Evolutionary conservation across 2,797 vertebrate species (phyloP).

Genomic region (Borostomias antarcticus): DNA sequence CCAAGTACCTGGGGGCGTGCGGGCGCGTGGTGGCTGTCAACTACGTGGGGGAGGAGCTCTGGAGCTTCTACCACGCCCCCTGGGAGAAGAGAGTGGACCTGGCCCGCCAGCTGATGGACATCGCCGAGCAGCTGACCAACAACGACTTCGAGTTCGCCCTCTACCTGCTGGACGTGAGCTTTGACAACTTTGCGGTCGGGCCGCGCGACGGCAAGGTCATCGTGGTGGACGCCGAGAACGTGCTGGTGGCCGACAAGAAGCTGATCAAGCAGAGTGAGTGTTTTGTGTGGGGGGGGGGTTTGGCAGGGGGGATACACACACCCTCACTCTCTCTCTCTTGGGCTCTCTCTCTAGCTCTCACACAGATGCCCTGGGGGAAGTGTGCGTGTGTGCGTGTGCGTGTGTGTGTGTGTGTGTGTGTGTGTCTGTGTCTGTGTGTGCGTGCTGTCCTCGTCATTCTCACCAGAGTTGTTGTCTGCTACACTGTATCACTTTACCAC

Average conservation of each 20-base stretch:
- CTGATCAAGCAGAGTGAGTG: constrained; percentile 97
- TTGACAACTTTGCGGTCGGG: constrained; percentile 98
- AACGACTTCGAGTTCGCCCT: constrained; percentile 99
- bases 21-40: constrained; percentile 98
- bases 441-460: constrained; percentile 10
- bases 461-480: background rate
- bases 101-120: constrained; percentile 97
- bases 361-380: constrained; percentile 53
- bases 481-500: background rate
- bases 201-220: constrained; percentile 97
- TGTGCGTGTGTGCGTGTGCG: constrained; percentile 35
- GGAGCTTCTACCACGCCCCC: constrained; percentile 94
- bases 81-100: constrained; percentile 97
- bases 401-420: constrained; percentile 33
- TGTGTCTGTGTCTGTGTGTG: constrained; percentile 14
- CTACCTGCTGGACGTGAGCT: constrained; percentile 98
- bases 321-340: too few species aligned
- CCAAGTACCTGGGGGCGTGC: constrained; percentile 97
- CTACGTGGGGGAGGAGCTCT: constrained; percentile 97
- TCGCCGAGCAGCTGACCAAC: constrained; percentile 98
- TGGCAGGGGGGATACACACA: too few species aligned
- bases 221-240: constrained; percentile 95
- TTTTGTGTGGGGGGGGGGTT: background rate
- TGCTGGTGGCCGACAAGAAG: constrained; percentile 96
- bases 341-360: too few species aligned